Evolutionary conservation across 2,797 vertebrate genomes (phyloP).

Genomic region (Halcyon leucocephala): DNA sequence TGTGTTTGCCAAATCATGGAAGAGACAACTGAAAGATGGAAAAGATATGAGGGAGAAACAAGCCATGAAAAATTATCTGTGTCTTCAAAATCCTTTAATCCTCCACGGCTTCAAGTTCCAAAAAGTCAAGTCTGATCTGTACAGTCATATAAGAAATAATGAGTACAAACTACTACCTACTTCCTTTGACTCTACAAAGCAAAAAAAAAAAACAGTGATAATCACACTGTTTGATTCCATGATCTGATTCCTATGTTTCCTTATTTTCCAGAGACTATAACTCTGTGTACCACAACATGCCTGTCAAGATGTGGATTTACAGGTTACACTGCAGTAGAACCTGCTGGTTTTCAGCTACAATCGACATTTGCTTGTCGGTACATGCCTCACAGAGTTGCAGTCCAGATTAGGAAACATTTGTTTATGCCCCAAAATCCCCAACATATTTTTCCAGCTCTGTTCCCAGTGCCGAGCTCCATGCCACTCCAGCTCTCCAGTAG

Average conservation of each 20-base stretch:
- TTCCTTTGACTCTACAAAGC: background rate
- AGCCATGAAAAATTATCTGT: background rate
- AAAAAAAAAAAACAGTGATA: conserved; percentile 23
- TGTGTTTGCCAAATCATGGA: background rate
- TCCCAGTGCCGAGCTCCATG: conserved; percentile 58
- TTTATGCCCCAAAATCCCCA: conserved; percentile 74
- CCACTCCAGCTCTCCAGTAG: conserved; percentile 43
- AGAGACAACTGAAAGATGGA: background rate
- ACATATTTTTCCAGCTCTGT: conserved; percentile 58
- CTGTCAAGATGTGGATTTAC: conserved; percentile 78
- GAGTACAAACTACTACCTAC: conserved; percentile 34
- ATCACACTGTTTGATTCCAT: conserved; percentile 73
- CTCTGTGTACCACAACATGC: conserved; percentile 77
- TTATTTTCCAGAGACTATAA: conserved; percentile 65
- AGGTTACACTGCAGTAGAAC: conserved; percentile 70
- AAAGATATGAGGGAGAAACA: background rate
- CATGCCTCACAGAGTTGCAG: conserved; percentile 75
- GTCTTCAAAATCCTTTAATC: background rate
- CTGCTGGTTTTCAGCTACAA: conserved; percentile 74
- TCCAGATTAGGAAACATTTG: conserved; percentile 78
- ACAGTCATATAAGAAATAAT: background rate
- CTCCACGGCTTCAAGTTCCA: background rate
- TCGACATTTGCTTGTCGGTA: conserved; percentile 70
- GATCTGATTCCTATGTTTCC: conserved; percentile 61
- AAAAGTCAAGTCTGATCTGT: background rate